Evolutionary conservation across 1,140 invertebrate genomes (phyloP), one percentile per base, ranked within the genome.

Genomic region (Drosophila sp.): DNA sequence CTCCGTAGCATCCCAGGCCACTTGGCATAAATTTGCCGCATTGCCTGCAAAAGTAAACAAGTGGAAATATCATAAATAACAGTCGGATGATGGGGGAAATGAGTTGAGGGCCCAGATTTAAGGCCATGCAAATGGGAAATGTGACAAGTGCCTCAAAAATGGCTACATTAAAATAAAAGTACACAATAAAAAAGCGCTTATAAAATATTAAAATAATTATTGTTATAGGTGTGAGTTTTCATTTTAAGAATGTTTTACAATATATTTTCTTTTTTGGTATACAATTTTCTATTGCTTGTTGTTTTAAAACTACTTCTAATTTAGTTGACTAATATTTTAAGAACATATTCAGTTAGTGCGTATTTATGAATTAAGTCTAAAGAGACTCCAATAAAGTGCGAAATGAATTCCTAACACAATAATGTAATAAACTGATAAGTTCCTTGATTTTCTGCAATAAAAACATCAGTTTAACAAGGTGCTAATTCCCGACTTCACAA

Each of bases 1-100:
- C 51, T 71, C 45, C 32, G 59, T 21, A 29, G 72, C 57, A 63
- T 75, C 58, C 58, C 50, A n/a, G 14, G 18, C 54, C 67, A 72
- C 72, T 76, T 54, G 61, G 67, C 53, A 76, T 76, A 76, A 72
- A 76, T 72, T 73, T 61, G 50, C 18, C 45, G 53, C 34, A 9
- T 38, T 58, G 64, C 53, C 58, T 43, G 51, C 21, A 63, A 69
- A 51, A 72, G 69, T 56, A 72, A 74, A 74, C 57, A 74, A 58
- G 43, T 57, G 25, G 18, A 57, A 74, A 62, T 57, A 74, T 56
- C 57, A 70, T 51, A 62, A 70, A 62, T 70, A 62, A 40, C 46
- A 51, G 50, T 56, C 61, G 61, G 36, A 41, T 16, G 51, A 18
- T 27, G 14, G 13, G 16, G 43, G 29, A 34, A 59, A 36, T 53